These are phyloP conservation scores for Steinernema feltiae DNA, from an alignment of 1,140 invertebrate genomes.

Conservation along the genomic window DNA sequence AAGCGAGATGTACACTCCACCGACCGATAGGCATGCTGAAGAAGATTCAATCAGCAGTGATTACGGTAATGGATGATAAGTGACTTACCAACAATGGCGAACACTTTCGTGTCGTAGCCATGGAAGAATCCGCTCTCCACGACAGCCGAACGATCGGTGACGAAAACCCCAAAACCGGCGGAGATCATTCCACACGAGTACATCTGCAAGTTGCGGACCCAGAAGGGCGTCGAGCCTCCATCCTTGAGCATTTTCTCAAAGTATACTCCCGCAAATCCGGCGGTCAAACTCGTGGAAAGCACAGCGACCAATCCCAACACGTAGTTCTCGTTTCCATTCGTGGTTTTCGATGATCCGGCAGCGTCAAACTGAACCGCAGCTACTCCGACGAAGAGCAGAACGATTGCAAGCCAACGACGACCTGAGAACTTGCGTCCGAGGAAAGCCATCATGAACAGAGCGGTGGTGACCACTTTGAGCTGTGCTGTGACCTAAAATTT, in stretches of 20 bases:
- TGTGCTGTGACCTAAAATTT: conserved; percentile 49
- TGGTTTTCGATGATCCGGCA: neutral
- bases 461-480: conserved; percentile 56
- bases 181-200: conserved; percentile 46
- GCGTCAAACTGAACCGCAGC: conserved; percentile 48
- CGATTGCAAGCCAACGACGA: conserved; percentile 50
- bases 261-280: conserved; percentile 57
- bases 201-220: conserved; percentile 56
- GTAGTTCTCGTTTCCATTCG: conserved; percentile 40
- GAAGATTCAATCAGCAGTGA: neutral
- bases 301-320: conserved; percentile 51
- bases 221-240: conserved; percentile 51
- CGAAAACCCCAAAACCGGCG: conserved; percentile 26
- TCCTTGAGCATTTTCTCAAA: conserved; percentile 58
- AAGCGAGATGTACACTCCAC: conserved; percentile 56
- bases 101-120: conserved; percentile 47
- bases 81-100: conserved; percentile 47
- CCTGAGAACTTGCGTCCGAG: conserved; percentile 49
- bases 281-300: conserved; percentile 53
- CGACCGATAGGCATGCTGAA: conserved; percentile 50
- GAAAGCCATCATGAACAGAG: conserved; percentile 56
- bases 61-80: neutral
- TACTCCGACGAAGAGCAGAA: conserved; percentile 54
- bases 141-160: conserved; percentile 25
- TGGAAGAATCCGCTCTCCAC: conserved; percentile 48